phyloP scores from a whole-genome alignment of 1,140 invertebrate species.

The Hycleus cichorii region DNA sequence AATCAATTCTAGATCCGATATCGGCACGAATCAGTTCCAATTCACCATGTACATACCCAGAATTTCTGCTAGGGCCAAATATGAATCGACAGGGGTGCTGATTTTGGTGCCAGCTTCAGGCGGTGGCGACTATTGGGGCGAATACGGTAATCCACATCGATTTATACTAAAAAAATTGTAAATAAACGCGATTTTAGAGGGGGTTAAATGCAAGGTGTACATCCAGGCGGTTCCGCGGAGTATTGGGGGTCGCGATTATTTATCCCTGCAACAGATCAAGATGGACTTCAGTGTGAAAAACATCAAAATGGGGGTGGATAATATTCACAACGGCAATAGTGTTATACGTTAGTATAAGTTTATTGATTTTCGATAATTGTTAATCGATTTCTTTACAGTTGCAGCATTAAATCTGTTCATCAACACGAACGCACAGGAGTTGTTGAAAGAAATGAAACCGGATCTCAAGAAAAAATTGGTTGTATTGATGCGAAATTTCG shows the following conservation, averaged over 20 bases:
- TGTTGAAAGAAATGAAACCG: slow-evolving; percentile 80
- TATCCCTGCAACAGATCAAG: slow-evolving; percentile 64
- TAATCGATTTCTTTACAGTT: slow-evolving; percentile 45
- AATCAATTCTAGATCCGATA: slow-evolving; percentile 52
- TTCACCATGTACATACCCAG: slow-evolving; percentile 67
- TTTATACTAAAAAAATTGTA: neutral
- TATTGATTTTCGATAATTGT: neutral
- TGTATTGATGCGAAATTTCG: slow-evolving; percentile 63
- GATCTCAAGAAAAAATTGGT: slow-evolving; percentile 68
- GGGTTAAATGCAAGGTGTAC: slow-evolving; percentile 75
- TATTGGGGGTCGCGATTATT: slow-evolving; percentile 53
- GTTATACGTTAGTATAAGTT: slow-evolving; percentile 61
- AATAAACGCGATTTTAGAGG: slow-evolving; percentile 48
- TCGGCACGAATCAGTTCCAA: slow-evolving; percentile 70
- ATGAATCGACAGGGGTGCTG: slow-evolving; percentile 68
- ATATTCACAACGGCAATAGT: slow-evolving; percentile 67
- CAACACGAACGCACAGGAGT: slow-evolving; percentile 72
- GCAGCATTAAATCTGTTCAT: slow-evolving; percentile 79
- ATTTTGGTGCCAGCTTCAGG: slow-evolving; percentile 72
- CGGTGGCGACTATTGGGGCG: slow-evolving; percentile 78
- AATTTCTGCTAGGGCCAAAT: slow-evolving; percentile 65
- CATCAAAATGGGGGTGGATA: slow-evolving; percentile 76
- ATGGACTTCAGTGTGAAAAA: slow-evolving; percentile 73
- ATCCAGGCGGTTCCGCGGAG: slow-evolving; percentile 59
- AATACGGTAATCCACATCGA: slow-evolving; percentile 55